These are phyloP conservation scores for Datnioides undecimradiatus DNA, from an alignment of 2,113 vertebrate genomes.

Conservation along the genomic window DNA sequence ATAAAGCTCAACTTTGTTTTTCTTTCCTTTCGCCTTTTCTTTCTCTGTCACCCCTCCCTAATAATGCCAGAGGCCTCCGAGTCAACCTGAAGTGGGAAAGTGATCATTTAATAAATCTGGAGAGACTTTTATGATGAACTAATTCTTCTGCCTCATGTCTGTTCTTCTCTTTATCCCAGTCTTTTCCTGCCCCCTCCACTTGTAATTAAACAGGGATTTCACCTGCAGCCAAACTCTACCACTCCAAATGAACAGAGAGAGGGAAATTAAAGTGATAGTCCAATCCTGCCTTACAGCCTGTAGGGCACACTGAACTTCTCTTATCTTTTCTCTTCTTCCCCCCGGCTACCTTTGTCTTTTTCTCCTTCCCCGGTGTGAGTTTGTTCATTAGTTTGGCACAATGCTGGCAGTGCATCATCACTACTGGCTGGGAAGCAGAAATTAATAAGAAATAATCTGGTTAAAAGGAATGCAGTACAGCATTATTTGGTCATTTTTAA, in stretches of 20 bases:
- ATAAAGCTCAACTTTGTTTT: constrained; percentile 54
- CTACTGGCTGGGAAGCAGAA: constrained; percentile 13
- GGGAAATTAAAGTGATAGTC: constrained; percentile 63
- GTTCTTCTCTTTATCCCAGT: constrained; percentile 65
- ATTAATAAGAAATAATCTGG: constrained; percentile 27
- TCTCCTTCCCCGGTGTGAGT: constrained; percentile 55
- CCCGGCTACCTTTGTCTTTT: constrained; percentile 47
- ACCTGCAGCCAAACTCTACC: constrained; percentile 74
- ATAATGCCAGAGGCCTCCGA: constrained; percentile 45
- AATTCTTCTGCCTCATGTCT: constrained; percentile 73
- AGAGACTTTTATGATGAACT: constrained; percentile 78
- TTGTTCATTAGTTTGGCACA: constrained; percentile 65
- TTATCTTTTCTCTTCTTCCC: constrained; percentile 56
- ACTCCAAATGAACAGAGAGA: constrained; percentile 66
- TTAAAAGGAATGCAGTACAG: constrained; percentile 23
- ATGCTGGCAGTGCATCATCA: constrained; percentile 30
- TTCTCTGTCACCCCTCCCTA: constrained; percentile 19
- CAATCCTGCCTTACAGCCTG: constrained; percentile 60
- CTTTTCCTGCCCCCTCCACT: constrained; percentile 52
- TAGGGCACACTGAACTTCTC: constrained; percentile 63
- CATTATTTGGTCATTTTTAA: constrained; percentile 14
- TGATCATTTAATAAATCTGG: constrained; percentile 77
- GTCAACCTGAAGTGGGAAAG: constrained; percentile 63
- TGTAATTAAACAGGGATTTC: constrained; percentile 79
- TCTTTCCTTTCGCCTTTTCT: constrained; percentile 29